Evolutionary conservation across 2,888 invertebrate genomes (phyloP), one percentile per base, ranked within the genome.

Genomic region (Lochmaea capreae): DNA sequence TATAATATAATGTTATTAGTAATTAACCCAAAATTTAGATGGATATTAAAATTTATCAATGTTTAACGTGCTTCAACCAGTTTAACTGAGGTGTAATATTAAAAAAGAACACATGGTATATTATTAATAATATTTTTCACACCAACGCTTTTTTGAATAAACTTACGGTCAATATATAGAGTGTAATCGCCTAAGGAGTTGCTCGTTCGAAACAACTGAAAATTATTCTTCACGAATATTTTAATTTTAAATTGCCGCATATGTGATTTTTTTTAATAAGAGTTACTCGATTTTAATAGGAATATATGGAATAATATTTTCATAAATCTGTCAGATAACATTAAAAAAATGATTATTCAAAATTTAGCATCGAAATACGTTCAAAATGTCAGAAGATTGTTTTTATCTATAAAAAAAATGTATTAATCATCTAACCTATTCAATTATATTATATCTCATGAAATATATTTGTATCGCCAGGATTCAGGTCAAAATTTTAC

Each of bases 121-220:
- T 52, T 52, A 14, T 52, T 52, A 52, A 6, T 52, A 52, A 52
- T 52, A 52, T 11, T 52, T 8, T 52, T 52, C n/a, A 52, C 52
- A n/a, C 52, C 52, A 52, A 52, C 52, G 52, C 52, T 52, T n/a
- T 1, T 52, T 52, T 46, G 11, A 46, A 14, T 46, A 12, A 46
- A 11, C 46, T 39, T 8, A 39, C 33, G 33, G 33, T 39, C 33
- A 8, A 39, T 9, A 39, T 39, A 39, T 39, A 39, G 9, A 39
- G 33, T 39, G 33, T 39, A 79, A 78, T 78, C 52, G 52, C 59
- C 59, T 12, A 22, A 33, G 59, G 59, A 26, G 26, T 11, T 39
- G 8, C 77, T 77, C 65, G 26, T 66, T 52, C 16, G 11, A 65
- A 49, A 42, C 49, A 18, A 65, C 43, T 42, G 43, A 46, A 46